A percentile compares a stretch with the other conserved stretches of the same genome.
Evolutionary conservation across 2,888 invertebrate species (phyloP).

Genomic region (Athalia circularis): DNA sequence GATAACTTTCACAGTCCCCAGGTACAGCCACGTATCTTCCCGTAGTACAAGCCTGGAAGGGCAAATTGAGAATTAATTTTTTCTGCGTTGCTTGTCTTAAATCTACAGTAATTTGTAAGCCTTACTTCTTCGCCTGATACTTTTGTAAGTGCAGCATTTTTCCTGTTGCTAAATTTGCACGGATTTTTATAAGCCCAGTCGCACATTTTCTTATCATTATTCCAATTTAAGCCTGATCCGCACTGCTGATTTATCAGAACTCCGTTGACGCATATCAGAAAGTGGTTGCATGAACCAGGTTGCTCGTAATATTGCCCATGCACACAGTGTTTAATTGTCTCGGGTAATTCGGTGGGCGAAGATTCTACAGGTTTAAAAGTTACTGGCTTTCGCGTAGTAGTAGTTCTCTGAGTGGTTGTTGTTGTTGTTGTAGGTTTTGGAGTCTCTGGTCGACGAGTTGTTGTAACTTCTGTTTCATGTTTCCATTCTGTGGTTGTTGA

Average conservation of each 20-base stretch:
- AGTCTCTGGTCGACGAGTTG: constrained; percentile 51
- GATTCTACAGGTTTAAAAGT: constrained; percentile 11
- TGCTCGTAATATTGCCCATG: constrained; percentile 86
- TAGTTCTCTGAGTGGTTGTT: constrained; percentile 49
- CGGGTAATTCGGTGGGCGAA: constrained; percentile 54
- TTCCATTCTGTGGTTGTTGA: constrained; percentile 61
- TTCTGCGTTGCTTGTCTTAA: constrained; percentile 46
- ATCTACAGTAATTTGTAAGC: neutral
- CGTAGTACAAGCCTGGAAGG: constrained; percentile 59
- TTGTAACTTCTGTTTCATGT: constrained; percentile 49
- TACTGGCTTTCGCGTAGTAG: constrained; percentile 52
- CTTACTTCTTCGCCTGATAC: neutral
- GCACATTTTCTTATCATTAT: constrained; percentile 81
- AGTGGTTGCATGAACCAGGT: constrained; percentile 82
- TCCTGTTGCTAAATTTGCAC: constrained; percentile 55
- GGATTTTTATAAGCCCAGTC: constrained; percentile 82
- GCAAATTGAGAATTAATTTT: constrained; percentile 23
- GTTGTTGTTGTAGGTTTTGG: constrained; percentile 32
- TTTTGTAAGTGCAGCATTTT: constrained; percentile 5
- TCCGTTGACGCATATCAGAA: constrained; percentile 87
- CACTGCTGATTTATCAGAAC: constrained; percentile 83
- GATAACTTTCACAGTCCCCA: constrained; percentile 84
- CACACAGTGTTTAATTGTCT: constrained; percentile 74
- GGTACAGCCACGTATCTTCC: constrained; percentile 72
- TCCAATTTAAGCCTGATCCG: constrained; percentile 87